Conservation (phyloP, 64 coral and sea anemone genomes). For the Montipora capricornis region DNA sequence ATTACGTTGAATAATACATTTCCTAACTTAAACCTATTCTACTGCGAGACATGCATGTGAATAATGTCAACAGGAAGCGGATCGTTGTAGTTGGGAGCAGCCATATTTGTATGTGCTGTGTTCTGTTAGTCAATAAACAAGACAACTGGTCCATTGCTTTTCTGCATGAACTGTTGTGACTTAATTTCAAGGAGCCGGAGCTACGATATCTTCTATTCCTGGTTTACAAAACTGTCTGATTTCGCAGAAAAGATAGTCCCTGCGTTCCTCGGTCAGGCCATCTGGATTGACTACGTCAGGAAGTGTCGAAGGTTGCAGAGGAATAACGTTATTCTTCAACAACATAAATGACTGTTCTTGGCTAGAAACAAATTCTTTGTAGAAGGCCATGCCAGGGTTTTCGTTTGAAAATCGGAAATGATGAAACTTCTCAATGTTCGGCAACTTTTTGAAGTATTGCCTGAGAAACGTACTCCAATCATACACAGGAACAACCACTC, state of each 20-base stretch:
- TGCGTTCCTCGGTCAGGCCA: background rate
- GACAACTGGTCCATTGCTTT: too few relatives aligned
- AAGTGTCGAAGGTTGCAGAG: background rate
- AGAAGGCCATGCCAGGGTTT: conserved; percentile 26
- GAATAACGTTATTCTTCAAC: conserved; percentile 8
- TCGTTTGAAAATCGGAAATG: conserved; percentile 52
- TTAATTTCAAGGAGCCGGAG: background rate
- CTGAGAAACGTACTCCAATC: conserved; percentile 33
- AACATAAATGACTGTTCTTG: conserved; percentile 20
- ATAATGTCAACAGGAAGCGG: too few relatives aligned
- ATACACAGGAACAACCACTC: conserved; percentile 49
- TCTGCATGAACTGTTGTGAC: too few relatives aligned
- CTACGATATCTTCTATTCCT: background rate
- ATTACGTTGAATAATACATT: too few relatives aligned
- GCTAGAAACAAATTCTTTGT: conserved; percentile 5
- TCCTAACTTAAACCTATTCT: too few relatives aligned
- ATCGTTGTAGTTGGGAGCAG: too few relatives aligned
- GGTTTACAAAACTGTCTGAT: background rate
- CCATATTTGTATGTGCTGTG: too few relatives aligned
- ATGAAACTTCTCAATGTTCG: conserved; percentile 47
- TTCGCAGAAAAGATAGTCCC: background rate
- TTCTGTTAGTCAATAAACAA: too few relatives aligned
- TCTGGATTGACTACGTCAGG: background rate
- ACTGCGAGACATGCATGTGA: too few relatives aligned
- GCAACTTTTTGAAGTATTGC: conserved; percentile 40